Evolutionary conservation across 2,113 vertebrate species (phyloP), one percentile per base, ranked within the genome.

Genomic region (Deroptyus accipitrinus): DNA sequence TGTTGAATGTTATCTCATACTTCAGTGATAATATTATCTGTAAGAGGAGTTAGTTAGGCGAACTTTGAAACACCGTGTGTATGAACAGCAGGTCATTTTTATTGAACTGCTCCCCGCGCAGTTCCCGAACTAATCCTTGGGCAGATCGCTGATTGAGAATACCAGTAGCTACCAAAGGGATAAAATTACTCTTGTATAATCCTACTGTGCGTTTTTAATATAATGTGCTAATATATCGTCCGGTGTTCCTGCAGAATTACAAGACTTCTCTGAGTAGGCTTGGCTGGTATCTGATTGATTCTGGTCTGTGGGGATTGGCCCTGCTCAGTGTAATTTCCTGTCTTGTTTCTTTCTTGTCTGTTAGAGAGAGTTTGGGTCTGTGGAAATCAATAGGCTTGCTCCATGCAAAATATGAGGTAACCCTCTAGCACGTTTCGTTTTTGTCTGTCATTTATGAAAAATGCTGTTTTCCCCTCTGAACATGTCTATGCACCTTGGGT

Each of bases 281-380:
- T 90, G 95, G 83, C 94, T 87, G 80, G 31, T 90, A 92, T 86
- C 86, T 84, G 80, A 97, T 96, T 92, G 76, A 91, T 77, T 83
- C 79, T 90, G 62, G 82, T 94, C 91, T 79, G 75, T 59, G 85
- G 85, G 97, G 93, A 91, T 31, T 1, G 27, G 88, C 79, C 57
- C 39, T 7, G 69, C 82, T 95, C 80, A 95, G 35, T 96, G 52
- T 85, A 95, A 97, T 97, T 96, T 97, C 96, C 95, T 97, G 85
- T 93, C 94, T 95, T 90, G 83, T 79, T 96, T 68, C 88, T 96
- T 88, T 87, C 89, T 90, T 92, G 94, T 94, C 92, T 96, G 23
- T 95, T 96, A 96, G 84, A 90, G 93, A 81, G 49, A 11, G 80
- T 92, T 93, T 95, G 91, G 85, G 86, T 84, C 67, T 33, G 12